Evolutionary conservation across 2,113 vertebrate species (phyloP).

Genomic region (Albula goreensis): DNA sequence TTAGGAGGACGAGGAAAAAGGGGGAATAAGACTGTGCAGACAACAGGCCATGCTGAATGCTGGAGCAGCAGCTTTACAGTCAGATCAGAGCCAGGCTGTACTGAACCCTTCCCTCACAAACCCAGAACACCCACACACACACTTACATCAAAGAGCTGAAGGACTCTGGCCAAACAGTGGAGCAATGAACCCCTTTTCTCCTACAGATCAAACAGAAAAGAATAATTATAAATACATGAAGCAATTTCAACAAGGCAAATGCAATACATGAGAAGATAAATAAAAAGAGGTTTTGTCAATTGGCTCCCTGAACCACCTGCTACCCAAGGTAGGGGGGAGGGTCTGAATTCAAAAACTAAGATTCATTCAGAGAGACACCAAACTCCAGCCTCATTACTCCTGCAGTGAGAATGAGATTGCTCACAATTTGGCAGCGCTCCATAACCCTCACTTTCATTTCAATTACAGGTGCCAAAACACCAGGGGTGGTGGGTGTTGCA

Average conservation of each 20-base stretch:
- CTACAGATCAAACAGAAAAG: constrained; percentile 49
- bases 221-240: not conserved
- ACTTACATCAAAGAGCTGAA: constrained; percentile 92
- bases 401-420: not conserved
- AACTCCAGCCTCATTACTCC: not conserved
- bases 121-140: constrained; percentile 8
- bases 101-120: constrained; percentile 31
- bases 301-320: not conserved
- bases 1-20: not conserved
- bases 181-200: constrained; percentile 82
- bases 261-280: not conserved
- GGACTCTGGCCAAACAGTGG: constrained; percentile 87
- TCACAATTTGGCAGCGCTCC: not conserved
- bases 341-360: not conserved
- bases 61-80: not conserved
- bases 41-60: not conserved
- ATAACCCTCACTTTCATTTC: not conserved
- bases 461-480: not conserved
- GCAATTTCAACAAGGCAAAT: not conserved
- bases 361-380: not conserved
- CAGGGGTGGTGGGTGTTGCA: not conserved
- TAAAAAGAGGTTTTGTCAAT: not conserved
- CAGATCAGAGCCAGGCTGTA: constrained; percentile 7
- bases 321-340: not conserved
- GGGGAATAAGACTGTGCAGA: not conserved